Conservation (phyloP, 1,140 invertebrate species). For the Pinna nobilis region DNA sequence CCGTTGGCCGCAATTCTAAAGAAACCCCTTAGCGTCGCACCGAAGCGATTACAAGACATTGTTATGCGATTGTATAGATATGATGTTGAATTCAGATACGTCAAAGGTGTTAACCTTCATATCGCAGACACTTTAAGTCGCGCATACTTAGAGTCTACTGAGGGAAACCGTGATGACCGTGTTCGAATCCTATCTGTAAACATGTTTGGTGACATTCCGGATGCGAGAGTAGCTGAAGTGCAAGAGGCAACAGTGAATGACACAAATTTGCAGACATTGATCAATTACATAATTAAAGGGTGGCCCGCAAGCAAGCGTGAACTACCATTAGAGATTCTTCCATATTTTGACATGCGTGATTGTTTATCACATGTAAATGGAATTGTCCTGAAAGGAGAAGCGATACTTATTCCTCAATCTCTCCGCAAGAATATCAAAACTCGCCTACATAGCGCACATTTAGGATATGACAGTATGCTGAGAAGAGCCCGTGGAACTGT, state of each 20-base stretch:
- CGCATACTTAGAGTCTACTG: constrained; percentile 9
- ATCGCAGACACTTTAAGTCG: constrained; percentile 52
- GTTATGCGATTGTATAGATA: constrained; percentile 47
- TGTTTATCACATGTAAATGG: constrained; percentile 45
- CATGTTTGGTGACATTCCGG: constrained; percentile 32
- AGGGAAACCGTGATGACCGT: not conserved
- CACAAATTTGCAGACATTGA: constrained; percentile 8
- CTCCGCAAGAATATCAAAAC: constrained; percentile 15
- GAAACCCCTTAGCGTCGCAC: constrained; percentile 60
- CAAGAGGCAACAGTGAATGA: constrained; percentile 23
- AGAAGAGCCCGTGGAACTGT: constrained; percentile 18
- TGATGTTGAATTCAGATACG: constrained; percentile 39
- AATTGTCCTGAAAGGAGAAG: constrained; percentile 35
- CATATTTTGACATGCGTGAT: constrained; percentile 52
- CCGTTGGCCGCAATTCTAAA: constrained; percentile 70
- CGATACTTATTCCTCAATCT: constrained; percentile 28
- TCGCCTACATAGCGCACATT: constrained; percentile 6
- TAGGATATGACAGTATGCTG: constrained; percentile 16
- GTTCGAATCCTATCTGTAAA: not conserved
- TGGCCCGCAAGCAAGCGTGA: constrained; percentile 28
- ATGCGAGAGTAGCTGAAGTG: constrained; percentile 39
- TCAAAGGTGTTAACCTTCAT: constrained; percentile 29
- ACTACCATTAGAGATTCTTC: not conserved
- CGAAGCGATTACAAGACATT: constrained; percentile 37
- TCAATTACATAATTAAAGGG: constrained; percentile 31